Conservation (phyloP, 2,113 vertebrate species). For the Cyprinodon brontotheroides region DNA sequence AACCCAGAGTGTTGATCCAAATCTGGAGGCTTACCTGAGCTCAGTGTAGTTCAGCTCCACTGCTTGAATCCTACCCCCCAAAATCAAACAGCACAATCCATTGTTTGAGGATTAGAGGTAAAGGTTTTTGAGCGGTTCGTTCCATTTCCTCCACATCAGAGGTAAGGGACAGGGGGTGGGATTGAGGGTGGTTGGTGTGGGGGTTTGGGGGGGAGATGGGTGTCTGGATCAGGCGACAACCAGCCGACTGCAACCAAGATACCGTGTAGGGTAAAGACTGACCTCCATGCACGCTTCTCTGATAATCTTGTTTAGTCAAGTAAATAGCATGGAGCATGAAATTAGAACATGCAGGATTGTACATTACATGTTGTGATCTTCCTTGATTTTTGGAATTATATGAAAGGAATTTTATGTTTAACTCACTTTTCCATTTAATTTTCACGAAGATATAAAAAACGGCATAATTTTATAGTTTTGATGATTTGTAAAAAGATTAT, state of each 20-base stretch:
- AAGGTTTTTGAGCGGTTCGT: conserved; percentile 40
- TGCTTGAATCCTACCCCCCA: conserved; percentile 29
- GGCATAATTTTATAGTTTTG: too few species aligned
- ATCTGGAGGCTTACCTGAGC: conserved; percentile 44
- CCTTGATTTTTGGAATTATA: conserved; percentile 8
- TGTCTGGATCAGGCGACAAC: conserved; percentile 36
- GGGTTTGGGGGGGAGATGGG: too few species aligned
- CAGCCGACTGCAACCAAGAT: conserved; percentile 28
- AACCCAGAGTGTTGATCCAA: conserved; percentile 28
- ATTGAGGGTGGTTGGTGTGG: too few species aligned
- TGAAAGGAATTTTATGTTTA: background rate
- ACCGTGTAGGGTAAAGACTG: conserved; percentile 13
- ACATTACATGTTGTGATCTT: background rate
- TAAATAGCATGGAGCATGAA: conserved; percentile 19
- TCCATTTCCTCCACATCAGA: conserved; percentile 55
- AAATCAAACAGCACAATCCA: conserved; percentile 52
- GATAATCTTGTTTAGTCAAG: conserved; percentile 40
- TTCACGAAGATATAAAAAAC: too few species aligned
- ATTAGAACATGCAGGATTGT: background rate
- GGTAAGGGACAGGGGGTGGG: conserved; percentile 40
- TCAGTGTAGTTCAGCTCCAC: conserved; percentile 12
- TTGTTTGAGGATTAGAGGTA: conserved; percentile 58
- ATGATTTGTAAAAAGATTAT: too few species aligned
- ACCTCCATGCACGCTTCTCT: conserved; percentile 1
- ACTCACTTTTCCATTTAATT: too few species aligned